These are phyloP conservation scores for Acromyrmex echinatior DNA, from an alignment of 1,140 invertebrate species.

Conservation along the genomic window DNA sequence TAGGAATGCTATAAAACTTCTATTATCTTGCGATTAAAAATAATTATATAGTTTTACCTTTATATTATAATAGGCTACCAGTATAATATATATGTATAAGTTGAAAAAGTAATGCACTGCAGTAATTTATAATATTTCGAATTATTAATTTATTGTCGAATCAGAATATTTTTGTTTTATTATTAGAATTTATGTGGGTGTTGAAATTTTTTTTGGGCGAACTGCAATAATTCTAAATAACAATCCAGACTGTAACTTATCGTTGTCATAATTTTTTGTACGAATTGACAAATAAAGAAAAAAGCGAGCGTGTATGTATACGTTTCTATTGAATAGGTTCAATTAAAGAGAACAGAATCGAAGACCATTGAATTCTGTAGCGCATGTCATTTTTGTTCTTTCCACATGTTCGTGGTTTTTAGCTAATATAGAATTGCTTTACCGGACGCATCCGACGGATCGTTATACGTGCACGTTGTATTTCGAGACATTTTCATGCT, in stretches of 20 bases:
- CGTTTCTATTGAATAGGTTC: slow-evolving; percentile 7
- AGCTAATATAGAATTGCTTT: slow-evolving; percentile 13
- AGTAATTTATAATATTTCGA: not conserved
- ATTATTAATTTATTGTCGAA: not conserved
- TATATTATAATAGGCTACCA: no score
- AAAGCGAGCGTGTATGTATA: not conserved
- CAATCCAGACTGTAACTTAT: slow-evolving; percentile 10
- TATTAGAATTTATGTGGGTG: not conserved
- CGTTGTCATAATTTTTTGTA: slow-evolving; percentile 22
- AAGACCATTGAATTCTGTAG: not conserved
- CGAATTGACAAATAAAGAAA: slow-evolving; percentile 16
- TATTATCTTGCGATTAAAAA: slow-evolving; percentile 4
- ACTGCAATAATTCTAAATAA: not conserved
- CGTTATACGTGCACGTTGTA: not conserved
- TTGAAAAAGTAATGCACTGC: not conserved
- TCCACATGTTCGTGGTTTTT: slow-evolving; percentile 30
- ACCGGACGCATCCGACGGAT: slow-evolving; percentile 40
- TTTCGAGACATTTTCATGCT: not conserved
- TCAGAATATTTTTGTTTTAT: not conserved
- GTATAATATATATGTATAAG: no score
- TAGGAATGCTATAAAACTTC: not conserved
- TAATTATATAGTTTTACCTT: not conserved
- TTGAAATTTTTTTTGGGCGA: not conserved
- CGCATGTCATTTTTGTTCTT: slow-evolving; percentile 25
- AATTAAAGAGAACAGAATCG: slow-evolving; percentile 9